Base-by-base conservation (phyloP, 92 coral and sea anemone species). In the Ricordea florida region DNA sequence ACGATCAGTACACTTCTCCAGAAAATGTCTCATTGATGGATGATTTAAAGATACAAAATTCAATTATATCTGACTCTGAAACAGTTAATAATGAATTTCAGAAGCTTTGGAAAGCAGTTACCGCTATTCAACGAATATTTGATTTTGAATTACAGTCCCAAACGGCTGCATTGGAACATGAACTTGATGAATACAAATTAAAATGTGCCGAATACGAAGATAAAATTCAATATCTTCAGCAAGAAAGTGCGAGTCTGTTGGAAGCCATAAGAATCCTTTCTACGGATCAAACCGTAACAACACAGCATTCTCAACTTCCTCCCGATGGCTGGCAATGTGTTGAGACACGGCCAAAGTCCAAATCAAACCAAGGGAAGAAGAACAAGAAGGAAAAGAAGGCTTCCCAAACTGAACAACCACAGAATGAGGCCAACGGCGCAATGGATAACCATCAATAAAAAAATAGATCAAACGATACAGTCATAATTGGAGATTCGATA, bases 401-500 rank as follows among this genome's bases (percentile, higher is more conserved):
- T 56, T 29, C 62, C 41, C 62, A 56, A 26, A 30, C 30, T 26
- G 40, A 56, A 26, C 62, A 56, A 49, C 57, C 13, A 56, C 48
- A 60, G 40, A 58, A 8, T 27, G 66, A 58, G 21, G 22, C 20
- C 45, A 58, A 58, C n/a, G 66, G 37, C 37, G 22, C 45, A 33
- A 58, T 5, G 33, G 66, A 17, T 27, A 58, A 34, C 45, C 44
- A 30, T 46, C 66, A 58, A 58, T 27, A 17, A 30, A 46, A 58
- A 46, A 43, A 34, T 17, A 58, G 66, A 58, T 30, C 66, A 17
- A 34, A 64, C 24, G 57, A n/a, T 9, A 47, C 72, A 43, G 38
- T 64, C 38, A 47, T 64, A 30, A 31, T 64, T 43, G 72, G 72
- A 27, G 72, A 64, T 47, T 64, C 72, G 57, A 49, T 66, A 17